These are phyloP conservation scores for Lithodes maja DNA, from an alignment of 2,888 invertebrate genomes.

Conservation along the genomic window DNA sequence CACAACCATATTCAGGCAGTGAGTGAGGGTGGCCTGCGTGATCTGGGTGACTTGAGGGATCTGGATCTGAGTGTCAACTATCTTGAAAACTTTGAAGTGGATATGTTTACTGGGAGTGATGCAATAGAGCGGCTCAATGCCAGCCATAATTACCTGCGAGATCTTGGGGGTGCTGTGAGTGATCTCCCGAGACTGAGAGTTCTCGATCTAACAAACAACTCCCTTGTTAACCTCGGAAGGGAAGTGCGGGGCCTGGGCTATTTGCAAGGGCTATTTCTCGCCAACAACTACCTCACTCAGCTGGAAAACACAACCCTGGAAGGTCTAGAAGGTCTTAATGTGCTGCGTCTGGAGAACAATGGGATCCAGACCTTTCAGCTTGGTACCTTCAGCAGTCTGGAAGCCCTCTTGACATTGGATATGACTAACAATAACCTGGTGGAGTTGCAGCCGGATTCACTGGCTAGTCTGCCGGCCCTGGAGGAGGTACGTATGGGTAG, in stretches of 20 bases:
- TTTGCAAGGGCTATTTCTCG: slow-evolving; percentile 84
- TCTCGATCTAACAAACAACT: slow-evolving; percentile 86
- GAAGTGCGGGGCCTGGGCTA: slow-evolving; percentile 82
- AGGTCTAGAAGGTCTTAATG: slow-evolving; percentile 79
- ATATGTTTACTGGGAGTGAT: slow-evolving; percentile 79
- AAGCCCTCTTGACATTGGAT: slow-evolving; percentile 81
- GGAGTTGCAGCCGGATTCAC: slow-evolving; percentile 75
- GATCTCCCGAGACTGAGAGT: slow-evolving; percentile 82
- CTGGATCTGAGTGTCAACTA: slow-evolving; percentile 89
- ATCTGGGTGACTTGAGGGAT: slow-evolving; percentile 88
- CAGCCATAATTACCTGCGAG: slow-evolving; percentile 68
- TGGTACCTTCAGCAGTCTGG: slow-evolving; percentile 82
- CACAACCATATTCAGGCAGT: slow-evolving; percentile 72
- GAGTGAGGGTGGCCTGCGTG: slow-evolving; percentile 79
- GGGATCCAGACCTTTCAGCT: slow-evolving; percentile 84
- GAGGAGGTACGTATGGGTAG: slow-evolving; percentile 87
- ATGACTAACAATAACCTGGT: slow-evolving; percentile 77
- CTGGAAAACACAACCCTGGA: slow-evolving; percentile 74
- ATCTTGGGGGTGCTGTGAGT: slow-evolving; percentile 41
- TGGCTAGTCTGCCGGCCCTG: slow-evolving; percentile 88
- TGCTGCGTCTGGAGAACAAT: slow-evolving; percentile 86
- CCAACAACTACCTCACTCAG: slow-evolving; percentile 82
- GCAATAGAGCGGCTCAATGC: slow-evolving; percentile 61
- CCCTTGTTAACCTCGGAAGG: slow-evolving; percentile 82
- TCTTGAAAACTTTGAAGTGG: slow-evolving; percentile 86